Evolutionary conservation across 2,888 invertebrate species (phyloP).

Genomic region (Sinhomidia bicolor): DNA sequence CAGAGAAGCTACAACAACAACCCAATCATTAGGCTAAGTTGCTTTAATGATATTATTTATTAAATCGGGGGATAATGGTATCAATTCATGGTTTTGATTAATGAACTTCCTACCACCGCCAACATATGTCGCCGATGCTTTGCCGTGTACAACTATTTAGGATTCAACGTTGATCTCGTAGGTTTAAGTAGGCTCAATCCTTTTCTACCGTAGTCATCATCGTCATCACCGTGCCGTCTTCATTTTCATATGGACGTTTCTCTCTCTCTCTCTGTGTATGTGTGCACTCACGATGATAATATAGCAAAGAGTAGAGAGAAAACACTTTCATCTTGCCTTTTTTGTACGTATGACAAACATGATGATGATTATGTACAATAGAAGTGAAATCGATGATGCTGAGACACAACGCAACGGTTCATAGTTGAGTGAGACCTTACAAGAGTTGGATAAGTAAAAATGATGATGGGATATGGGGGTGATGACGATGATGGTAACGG

Average conservation of each 20-base stretch:
- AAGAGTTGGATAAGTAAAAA: background rate
- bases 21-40: too few relatives aligned
- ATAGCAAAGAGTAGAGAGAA: background rate
- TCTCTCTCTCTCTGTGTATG: background rate
- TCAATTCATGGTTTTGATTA: constrained; percentile 6
- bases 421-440: background rate
- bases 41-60: too few relatives aligned
- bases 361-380: background rate
- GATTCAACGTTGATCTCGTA: background rate
- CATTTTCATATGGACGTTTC: background rate
- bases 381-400: constrained; percentile 23
- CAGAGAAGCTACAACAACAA: too few relatives aligned
- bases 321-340: constrained; percentile 24
- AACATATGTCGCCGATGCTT: background rate
- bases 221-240: background rate
- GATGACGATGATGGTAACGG: background rate
- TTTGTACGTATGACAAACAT: background rate
- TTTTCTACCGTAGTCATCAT: background rate
- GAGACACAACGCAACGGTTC: background rate
- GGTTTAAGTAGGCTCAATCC: background rate
- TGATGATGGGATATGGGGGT: too few relatives aligned
- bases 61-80: background rate
- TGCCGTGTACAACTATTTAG: background rate
- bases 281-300: background rate
- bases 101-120: background rate